Evolutionary conservation across 2,888 invertebrate genomes (phyloP), one percentile per base, ranked within the genome.

Genomic region (Neoascia interrupta): DNA sequence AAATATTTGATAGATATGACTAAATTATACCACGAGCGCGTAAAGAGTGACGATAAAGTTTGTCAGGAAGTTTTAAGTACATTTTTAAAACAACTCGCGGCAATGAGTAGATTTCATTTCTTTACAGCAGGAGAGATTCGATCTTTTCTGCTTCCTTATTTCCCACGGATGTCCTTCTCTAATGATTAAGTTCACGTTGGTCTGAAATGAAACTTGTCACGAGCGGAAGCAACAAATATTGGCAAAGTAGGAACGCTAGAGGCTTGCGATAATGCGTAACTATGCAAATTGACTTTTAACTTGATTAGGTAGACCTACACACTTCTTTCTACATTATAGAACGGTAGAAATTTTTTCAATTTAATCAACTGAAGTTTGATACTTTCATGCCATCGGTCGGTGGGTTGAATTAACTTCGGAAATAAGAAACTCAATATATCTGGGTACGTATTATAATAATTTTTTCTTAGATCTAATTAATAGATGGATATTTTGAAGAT

Each of bases 121-220:
- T 28, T 31, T 10, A 21, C 6, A 19, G 5, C 1, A 21, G 16
- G 19, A 13, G 13, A 51, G 61, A 69, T 68, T 13, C 41, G 41
- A 61, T 60, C 54, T 21, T 15, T 63, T 31, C 6, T 37, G 19
- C 21, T 69, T 23, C 26, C 13, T 31, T 66, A n/a, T n/a, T n/a
- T 39, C 54, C 63, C 49, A 64, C 68, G 58, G 45, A 64, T 49
- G 60, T 76, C 60, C 70, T 76, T 60, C 54, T 66, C 70, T 76
- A 76, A 66, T 70, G 70, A 76, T 64, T 70, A 64, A 70, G 47
- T 70, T 70, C 47, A 43, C 54, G 61, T 41, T 60, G 56, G 73
- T 19, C 16, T 45, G 5, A 31, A 49, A n/a, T 13, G 45, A 45
- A 53, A 41, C n/a, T n/a, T n/a, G 31, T 11, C 26, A 28, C 10